Base-by-base conservation (phyloP, 2,113 vertebrate species). In the Pipa parva region DNA sequence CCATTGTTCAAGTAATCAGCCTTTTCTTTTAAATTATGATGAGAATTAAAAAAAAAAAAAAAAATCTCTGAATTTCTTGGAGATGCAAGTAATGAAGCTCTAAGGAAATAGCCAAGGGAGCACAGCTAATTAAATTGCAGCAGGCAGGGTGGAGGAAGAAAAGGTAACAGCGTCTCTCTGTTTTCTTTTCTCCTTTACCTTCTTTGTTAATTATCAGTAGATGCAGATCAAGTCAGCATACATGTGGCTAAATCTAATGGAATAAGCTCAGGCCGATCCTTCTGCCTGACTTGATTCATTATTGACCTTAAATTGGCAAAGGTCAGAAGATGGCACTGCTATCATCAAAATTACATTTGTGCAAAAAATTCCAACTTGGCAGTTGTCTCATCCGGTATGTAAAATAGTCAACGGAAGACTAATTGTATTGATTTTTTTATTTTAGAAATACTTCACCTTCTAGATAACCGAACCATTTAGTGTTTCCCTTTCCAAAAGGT, bases 121-220 rank as follows among this genome's bases (percentile, higher is more conserved):
- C 12, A 39, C 48, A 78, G 84, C 89, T 93, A 89, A 92, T 92
- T 91, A 92, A 91, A 90, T 92, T 91, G 88, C 87, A 86, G 85
- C 81, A 79, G 84, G 85, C 81, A 79, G 84, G 82, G 79, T 81
- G 79, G 77, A 83, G 84, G 80, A 79, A 42, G 79, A 72, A 77
- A 76, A 85, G 77, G 81, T 80, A 85, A 66, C 82, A 72, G 77
- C 63, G 56, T 79, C 86, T 82, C 55, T 2, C 80, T 73, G 76
- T 81, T 81, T 78, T 73, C 9, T 63, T 84, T 84, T 86, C 72
- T 58, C 61, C 83, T 77, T 83, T 85, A 74, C 78, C 86, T 75
- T 60, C 78, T 48, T n/a, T n/a, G n/a, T 86, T 93, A 91, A 94
- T 89, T 94, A 90, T 89, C 83, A 88, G 85, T 86, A 89, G 85